A percentile compares a stretch with the other conserved stretches of the same genome.
Evolutionary conservation across 30 jellyfish, hydroid and myxozoan species (phyloP).

Genomic region (Cassiopea xamachana): DNA sequence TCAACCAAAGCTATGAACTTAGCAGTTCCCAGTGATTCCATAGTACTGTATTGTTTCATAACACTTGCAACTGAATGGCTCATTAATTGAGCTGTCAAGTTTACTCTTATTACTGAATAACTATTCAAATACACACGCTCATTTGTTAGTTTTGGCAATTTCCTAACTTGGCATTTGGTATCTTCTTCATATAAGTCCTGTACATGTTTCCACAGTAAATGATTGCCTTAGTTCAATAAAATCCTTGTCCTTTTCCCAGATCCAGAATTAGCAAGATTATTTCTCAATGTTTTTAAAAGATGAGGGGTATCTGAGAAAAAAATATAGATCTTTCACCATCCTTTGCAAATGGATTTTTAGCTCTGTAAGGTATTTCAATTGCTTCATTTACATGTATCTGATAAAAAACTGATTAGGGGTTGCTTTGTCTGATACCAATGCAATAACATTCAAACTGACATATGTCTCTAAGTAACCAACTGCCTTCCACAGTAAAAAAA

Average conservation of each 20-base stretch:
- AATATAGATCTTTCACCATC: conserved; percentile 34
- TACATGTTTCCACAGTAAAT: conserved; percentile 42
- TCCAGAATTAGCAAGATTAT: conserved; percentile 44
- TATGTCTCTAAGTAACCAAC: conserved; percentile 51
- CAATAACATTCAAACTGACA: conserved; percentile 54
- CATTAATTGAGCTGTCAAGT: conserved; percentile 37
- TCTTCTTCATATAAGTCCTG: conserved; percentile 51
- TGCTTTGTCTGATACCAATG: conserved; percentile 61
- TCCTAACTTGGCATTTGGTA: conserved; percentile 28
- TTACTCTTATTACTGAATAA: conserved; percentile 40
- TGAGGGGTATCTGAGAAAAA: conserved; percentile 57
- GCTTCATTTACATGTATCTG: conserved; percentile 32
- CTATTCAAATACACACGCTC: conserved; percentile 31
- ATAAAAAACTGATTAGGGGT: conserved; percentile 56
- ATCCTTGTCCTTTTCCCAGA: conserved; percentile 32
- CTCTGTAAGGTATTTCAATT: conserved; percentile 9
- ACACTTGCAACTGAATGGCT: conserved; percentile 53
- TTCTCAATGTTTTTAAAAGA: conserved; percentile 42
- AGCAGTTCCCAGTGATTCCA: conserved; percentile 32
- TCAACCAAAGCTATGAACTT: conserved; percentile 50
- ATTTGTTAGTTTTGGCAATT: conserved; percentile 41
- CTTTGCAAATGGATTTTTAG: conserved; percentile 26
- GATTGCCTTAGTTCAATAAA: conserved; percentile 29
- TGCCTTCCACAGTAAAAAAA: conserved; percentile 52
- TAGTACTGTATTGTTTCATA: conserved; percentile 40